Conservation (phyloP, 35 echinoderm and acorn worm species). For the Acanthaster planci region DNA sequence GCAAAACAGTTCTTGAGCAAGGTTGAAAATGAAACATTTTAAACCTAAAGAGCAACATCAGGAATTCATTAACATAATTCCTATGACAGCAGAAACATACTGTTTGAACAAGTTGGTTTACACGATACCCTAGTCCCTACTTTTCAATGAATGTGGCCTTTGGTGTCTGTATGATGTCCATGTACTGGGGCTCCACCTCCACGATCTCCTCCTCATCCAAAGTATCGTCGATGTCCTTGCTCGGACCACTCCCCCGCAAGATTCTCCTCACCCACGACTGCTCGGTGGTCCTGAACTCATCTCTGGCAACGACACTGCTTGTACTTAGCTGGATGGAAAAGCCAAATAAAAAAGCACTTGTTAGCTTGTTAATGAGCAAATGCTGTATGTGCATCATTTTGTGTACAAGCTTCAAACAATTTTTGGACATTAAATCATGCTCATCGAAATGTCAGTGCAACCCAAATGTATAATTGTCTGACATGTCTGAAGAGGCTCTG, state of each 20-base stretch:
- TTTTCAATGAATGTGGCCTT: slow-evolving; percentile 70
- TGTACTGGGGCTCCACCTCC: slow-evolving; percentile 86
- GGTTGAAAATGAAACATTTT: not conserved
- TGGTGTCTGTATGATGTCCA: slow-evolving; percentile 77
- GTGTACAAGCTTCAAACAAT: too few relatives aligned
- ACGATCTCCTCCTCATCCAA: slow-evolving; percentile 61
- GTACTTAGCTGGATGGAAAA: not conserved
- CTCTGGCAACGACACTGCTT: not conserved
- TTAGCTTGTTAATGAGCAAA: too few relatives aligned
- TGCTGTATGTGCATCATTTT: too few relatives aligned
- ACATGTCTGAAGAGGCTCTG: too few relatives aligned
- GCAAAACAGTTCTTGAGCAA: too few relatives aligned
- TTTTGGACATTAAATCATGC: too few relatives aligned
- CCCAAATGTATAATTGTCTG: too few relatives aligned
- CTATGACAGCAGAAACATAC: too few relatives aligned
- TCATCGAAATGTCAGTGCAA: too few relatives aligned
- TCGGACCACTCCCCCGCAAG: slow-evolving; percentile 87
- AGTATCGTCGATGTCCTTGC: slow-evolving; percentile 77
- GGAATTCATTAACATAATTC: not conserved
- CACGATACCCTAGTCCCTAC: slow-evolving; percentile 29
- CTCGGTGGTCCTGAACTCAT: slow-evolving; percentile 21
- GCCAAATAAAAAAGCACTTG: not conserved
- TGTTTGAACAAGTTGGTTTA: too few relatives aligned
- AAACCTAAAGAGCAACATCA: not conserved
- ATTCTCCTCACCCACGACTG: slow-evolving; percentile 80